Evolutionary conservation across 2,888 invertebrate genomes (phyloP), one percentile per base, ranked within the genome.

Genomic region (Phaedon cochleariae): DNA sequence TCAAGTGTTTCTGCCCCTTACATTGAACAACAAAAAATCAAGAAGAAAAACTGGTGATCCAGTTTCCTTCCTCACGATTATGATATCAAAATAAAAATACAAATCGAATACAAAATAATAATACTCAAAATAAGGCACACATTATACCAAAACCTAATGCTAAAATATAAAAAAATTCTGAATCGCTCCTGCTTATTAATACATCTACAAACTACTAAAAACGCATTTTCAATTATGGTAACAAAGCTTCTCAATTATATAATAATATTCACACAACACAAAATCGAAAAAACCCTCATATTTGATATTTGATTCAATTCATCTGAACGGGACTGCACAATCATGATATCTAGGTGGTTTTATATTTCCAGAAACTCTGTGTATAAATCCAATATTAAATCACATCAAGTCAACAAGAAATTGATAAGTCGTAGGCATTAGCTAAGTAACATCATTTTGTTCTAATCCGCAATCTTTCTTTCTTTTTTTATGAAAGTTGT

Each of bases 101-200:
- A 37, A 22, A 58, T 53, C n/a, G 3, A 41, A 15, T 41, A 15
- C n/a, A 15, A 41, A 41, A 41, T 41, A 51, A 21, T 17, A 10
- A 7, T 26, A 26, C 7, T 7, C 46, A 48, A 63, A 51, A 57
- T 57, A 67, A 67, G 63, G 66, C 66, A 67, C 66, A 59, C 62
- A 46, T 54, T n/a, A 66, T 51, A 63, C 63, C 66, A 34, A 22
- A 57, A 21, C 41, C 37, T 41, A 54, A 37, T 12, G 31, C 17
- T 52, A 21, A 54, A 54, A 21, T 37, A 21, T 37, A 6, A 34
- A 34, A 34, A 31, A 5, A 34, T 17, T 18, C 17, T 34, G 9
- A 15, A 18, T 49, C 20, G 5, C 12, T 49, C 21, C 1, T 20
- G 18, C 18, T 4, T 21, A 20, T 1, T 29, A 54, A 2, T 1